Evolutionary conservation across 2,888 invertebrate species (phyloP), one percentile per base, ranked within the genome.

Genomic region (Cancer borealis): DNA sequence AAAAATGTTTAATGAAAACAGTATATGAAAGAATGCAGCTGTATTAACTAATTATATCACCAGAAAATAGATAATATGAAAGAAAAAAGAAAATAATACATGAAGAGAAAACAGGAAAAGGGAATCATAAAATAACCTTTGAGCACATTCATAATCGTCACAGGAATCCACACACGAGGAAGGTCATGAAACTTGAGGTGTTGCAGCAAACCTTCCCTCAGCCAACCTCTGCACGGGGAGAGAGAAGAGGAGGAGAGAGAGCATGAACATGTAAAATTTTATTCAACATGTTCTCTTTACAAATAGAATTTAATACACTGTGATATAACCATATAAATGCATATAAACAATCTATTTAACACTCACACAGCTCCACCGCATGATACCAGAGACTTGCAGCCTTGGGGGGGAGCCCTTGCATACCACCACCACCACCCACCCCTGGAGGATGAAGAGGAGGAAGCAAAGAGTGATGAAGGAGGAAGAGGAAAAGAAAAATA

Each of bases 201-300:
- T 6, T 12, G 6, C 6, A 49, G 49, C 60, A 66, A 4, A 21
- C 21, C 60, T 66, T 66, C 60, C 60, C 4, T 21, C 60, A 17
- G 17, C 60, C 14, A 17, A 66, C 17, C 60, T 66, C 60, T 66
- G 60, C 60, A 17, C 14, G 60, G 60, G 60, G 21, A 17, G 60
- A 21, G 12, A 4, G 60, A 66, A 3, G 60, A 21, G 60, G 21
- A 66, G 60, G 17, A 21, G 60, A 17, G 17, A 66, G 17, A 66
- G 88, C 3, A 66, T 8, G 3, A 66, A 94, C 94, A 94, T 94
- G 94, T 94, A 94, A 94, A 94, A 92, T 90, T 94, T 94, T 92
- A 94, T 94, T 94, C 90, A 94, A 94, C 94, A 94, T 94, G 94
- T 94, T 26, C 49, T 89, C 94, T 92, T 94, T 94, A 94, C 94